A percentile compares a stretch with the other conserved stretches of the same genome.
Evolutionary conservation across 1,140 invertebrate genomes (phyloP).

Genomic region (Venustaconcha ellipsiformis): DNA sequence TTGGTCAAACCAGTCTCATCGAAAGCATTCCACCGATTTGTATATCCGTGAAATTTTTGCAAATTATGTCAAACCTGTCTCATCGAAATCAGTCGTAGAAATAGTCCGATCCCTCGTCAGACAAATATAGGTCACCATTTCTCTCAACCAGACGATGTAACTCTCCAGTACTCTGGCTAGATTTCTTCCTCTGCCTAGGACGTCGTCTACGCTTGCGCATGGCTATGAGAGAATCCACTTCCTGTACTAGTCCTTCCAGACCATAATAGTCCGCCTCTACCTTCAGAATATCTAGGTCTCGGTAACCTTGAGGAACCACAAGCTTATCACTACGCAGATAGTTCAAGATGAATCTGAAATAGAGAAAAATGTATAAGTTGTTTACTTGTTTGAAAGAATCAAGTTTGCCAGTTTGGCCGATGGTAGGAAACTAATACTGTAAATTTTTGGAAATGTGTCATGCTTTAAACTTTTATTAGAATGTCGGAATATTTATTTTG

Average conservation of each 20-base stretch:
- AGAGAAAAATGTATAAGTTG: not conserved
- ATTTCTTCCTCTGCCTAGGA: conserved; percentile 7
- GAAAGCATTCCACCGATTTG: too few species aligned
- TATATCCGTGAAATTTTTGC: too few species aligned
- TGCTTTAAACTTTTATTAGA: not conserved
- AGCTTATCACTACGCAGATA: conserved; percentile 53
- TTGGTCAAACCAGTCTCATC: too few species aligned
- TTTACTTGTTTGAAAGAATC: not conserved
- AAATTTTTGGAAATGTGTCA: not conserved
- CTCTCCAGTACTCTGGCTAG: conserved; percentile 21
- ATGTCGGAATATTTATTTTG: not conserved
- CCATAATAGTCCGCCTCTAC: conserved; percentile 52
- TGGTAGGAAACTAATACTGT: not conserved
- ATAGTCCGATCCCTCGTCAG: conserved; percentile 29
- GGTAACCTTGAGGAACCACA: conserved; percentile 41
- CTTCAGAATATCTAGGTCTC: conserved; percentile 44
- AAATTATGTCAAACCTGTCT: too few species aligned
- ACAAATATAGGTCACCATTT: conserved; percentile 28
- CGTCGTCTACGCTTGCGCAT: conserved; percentile 24
- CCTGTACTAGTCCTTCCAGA: conserved; percentile 36
- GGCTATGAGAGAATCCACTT: conserved; percentile 32
- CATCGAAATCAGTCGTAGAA: conserved; percentile 19
- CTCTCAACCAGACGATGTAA: conserved; percentile 21
- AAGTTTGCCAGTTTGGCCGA: not conserved
- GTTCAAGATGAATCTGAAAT: conserved; percentile 53